Evolutionary conservation across 2,113 vertebrate genomes (phyloP), one percentile per base, ranked within the genome.

Genomic region (Podarcis muralis): DNA sequence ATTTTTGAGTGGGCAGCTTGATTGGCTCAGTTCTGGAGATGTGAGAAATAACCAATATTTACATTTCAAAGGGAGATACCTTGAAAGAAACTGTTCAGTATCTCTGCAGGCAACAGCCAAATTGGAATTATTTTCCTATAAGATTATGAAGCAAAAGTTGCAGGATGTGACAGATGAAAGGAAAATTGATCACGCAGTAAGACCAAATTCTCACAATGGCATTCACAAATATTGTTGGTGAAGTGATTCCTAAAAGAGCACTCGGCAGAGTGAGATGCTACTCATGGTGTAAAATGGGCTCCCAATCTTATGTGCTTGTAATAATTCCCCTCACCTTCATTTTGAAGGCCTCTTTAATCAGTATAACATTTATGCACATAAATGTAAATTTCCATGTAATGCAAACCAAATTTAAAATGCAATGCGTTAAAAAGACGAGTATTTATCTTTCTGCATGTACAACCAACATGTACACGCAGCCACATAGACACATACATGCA

Each of bases 1-100:
- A 40, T 87, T 78, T 89, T 91, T 88, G 57, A 88, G 94, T 92
- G 3, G 88, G 90, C 90, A 89, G n/a, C 11, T 91, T 88, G 22
- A 92, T 92, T 93, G 90, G 65, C 75, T 93, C 87, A 94, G 90
- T 94, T 91, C 91, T 86, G 78, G 89, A 91, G 68, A 40, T 88
- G 57, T 91, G 93, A 92, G 91, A 92, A 92, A 93, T 27, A 3
- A 48, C 83, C 89, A 80, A 75, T 89, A 89, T 84, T 94, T 95
- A 83, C 77, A 40, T 92, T 91, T 90, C 53, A 87, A 66, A 92
- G 87, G 32, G 74, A 88, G 94, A 57, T 57, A 37, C 2, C 68
- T 87, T 25, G 80, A 89, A 91, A 80, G 25, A 65, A 87, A 78
- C 68, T 53, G 11, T 88, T 92, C 81, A 74, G 0, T 84, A 62